phyloP scores from a whole-genome alignment of 2,888 invertebrate species.

The Celastrina argiolus region DNA sequence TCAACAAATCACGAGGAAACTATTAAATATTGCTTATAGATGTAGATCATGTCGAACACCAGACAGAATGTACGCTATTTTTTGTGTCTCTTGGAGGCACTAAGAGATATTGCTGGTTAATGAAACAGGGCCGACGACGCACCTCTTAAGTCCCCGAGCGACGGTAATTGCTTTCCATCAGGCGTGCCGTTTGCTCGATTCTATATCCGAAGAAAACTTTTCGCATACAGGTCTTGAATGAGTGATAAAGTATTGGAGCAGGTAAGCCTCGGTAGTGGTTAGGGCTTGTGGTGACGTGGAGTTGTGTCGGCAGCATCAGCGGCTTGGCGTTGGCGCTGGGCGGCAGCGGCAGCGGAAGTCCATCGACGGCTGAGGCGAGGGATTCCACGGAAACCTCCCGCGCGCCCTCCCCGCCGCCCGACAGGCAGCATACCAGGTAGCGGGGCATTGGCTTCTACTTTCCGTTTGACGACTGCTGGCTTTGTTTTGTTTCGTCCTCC shows the following conservation, averaged over 20 bases:
- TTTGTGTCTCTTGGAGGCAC: neutral
- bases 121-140: neutral
- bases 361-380: conserved; percentile 51
- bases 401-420: conserved; percentile 69
- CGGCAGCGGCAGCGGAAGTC: conserved; percentile 67
- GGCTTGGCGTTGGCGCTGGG: conserved; percentile 78
- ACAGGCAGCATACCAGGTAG: conserved; percentile 74
- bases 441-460: conserved; percentile 58
- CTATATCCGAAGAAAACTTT: neutral
- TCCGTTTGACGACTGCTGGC: conserved; percentile 47
- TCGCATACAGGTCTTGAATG: neutral
- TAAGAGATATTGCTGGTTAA: too few relatives aligned
- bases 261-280: conserved; percentile 57
- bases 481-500: conserved; percentile 30
- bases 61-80: neutral
- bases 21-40: neutral
- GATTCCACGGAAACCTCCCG: conserved; percentile 66
- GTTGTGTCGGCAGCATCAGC: conserved; percentile 77
- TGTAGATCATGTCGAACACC: neutral
- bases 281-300: conserved; percentile 74
- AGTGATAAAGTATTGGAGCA: conserved; percentile 52
- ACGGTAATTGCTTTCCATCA: neutral
- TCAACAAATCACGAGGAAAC: neutral
- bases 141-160: neutral
- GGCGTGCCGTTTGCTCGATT: neutral